A percentile compares a stretch with the other conserved stretches of the same genome.
Conservation (phyloP, 37 sponge, comb jelly and placozoan species). For the Aphrocallistes beatrix region DNA sequence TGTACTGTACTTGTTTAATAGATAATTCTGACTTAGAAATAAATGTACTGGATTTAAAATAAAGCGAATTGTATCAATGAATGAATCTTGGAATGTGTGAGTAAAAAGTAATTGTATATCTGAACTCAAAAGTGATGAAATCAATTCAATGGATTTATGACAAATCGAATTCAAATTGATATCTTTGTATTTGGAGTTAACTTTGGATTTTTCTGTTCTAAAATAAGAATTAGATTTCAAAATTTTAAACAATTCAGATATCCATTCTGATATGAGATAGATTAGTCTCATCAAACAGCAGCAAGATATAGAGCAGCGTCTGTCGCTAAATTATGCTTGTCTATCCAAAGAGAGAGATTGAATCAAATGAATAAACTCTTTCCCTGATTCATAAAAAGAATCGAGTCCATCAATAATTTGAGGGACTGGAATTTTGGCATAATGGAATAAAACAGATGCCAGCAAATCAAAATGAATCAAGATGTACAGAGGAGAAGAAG, state of each 20-base stretch:
- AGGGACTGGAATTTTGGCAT: background rate
- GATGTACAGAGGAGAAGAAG: background rate
- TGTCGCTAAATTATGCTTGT: background rate
- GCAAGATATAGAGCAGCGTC: background rate
- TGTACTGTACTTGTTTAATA: background rate
- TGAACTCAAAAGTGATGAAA: background rate
- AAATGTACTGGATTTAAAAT: background rate
- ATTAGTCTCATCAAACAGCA: background rate
- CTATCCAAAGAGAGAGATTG: background rate
- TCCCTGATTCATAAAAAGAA: background rate
- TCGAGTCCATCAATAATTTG: background rate
- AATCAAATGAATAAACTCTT: background rate
- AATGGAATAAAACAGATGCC: background rate
- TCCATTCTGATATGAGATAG: background rate
- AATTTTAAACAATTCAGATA: background rate
- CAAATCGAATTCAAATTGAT: background rate
- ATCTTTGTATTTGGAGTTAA: background rate
- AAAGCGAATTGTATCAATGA: background rate
- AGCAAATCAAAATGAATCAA: background rate
- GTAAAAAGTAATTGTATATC: background rate
- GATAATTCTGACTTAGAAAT: background rate
- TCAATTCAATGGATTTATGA: background rate
- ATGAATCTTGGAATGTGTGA: background rate
- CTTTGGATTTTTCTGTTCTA: background rate
- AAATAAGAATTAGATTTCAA: background rate